Conservation (phyloP, 2,888 invertebrate genomes). For the Dilophus febrilis region DNA sequence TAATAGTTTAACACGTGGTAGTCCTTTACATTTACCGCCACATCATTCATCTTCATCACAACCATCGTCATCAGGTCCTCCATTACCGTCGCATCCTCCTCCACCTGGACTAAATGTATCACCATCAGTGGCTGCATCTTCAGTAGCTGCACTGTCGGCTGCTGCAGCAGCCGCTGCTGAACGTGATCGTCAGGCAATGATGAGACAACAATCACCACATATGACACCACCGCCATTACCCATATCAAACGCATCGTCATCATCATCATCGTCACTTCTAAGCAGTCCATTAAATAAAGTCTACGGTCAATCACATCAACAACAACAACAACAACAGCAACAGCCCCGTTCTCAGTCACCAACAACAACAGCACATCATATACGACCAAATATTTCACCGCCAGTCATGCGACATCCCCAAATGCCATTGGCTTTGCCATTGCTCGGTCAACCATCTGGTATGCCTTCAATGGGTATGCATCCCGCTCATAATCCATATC, state of each 20-base stretch:
- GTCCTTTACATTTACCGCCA: constrained; percentile 30
- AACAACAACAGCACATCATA: constrained; percentile 25
- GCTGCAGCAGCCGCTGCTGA: constrained; percentile 29
- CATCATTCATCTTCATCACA: constrained; percentile 17
- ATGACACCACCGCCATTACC: constrained; percentile 29
- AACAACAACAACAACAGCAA: constrained; percentile 35
- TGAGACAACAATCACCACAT: constrained; percentile 30
- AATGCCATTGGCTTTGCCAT: constrained; percentile 29
- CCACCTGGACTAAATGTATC: too few species aligned
- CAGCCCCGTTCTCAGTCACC: constrained; percentile 30
- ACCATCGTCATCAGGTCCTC: too few species aligned
- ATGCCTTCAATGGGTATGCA: constrained; percentile 40
- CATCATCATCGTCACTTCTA: constrained; percentile 27
- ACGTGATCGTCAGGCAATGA: constrained; percentile 27
- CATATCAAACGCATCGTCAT: constrained; percentile 22
- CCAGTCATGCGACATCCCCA: constrained; percentile 36
- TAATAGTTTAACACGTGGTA: constrained; percentile 25
- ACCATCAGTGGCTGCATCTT: constrained; percentile 11
- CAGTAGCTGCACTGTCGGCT: constrained; percentile 25
- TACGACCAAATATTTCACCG: constrained; percentile 32
- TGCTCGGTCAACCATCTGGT: constrained; percentile 25
- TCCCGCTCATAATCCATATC: constrained; percentile 55
- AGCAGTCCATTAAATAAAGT: constrained; percentile 30
- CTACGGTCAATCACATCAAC: constrained; percentile 18
- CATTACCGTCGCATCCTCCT: too few species aligned